A percentile compares a stretch with the other conserved stretches of the same genome.
Evolutionary conservation across 2,113 vertebrate species (phyloP).

Genomic region (Tauraco erythrolophus): DNA sequence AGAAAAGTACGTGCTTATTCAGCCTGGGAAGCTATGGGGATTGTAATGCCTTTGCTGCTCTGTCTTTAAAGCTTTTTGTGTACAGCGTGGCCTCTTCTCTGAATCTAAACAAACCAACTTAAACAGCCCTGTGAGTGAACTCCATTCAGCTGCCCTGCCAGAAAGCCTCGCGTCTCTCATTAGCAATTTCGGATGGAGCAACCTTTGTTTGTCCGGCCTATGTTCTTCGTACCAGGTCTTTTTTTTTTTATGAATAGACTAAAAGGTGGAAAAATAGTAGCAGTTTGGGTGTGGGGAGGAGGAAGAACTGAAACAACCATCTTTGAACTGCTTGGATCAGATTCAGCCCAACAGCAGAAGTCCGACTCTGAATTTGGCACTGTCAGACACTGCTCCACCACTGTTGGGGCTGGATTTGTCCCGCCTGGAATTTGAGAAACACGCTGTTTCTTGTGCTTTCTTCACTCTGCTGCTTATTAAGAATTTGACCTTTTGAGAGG

Average conservation of each 20-base stretch:
- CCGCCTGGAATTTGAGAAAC: constrained; percentile 3
- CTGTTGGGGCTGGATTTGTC: background rate
- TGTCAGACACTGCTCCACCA: background rate
- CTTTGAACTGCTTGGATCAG: background rate
- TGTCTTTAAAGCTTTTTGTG: background rate
- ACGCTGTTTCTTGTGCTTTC: constrained; percentile 32
- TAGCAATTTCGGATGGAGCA: background rate
- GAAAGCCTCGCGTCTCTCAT: background rate
- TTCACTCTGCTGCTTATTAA: constrained; percentile 58
- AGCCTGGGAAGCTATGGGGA: background rate
- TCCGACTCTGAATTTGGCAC: background rate
- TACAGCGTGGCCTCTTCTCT: background rate
- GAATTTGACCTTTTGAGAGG: constrained; percentile 57
- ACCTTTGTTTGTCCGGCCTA: background rate
- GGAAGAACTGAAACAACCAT: background rate
- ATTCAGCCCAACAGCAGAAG: background rate
- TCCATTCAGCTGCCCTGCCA: background rate
- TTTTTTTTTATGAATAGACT: background rate
- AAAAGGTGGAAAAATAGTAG: background rate
- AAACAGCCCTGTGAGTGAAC: background rate
- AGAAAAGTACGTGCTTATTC: background rate
- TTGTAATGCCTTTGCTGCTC: background rate
- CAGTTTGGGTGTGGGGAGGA: background rate
- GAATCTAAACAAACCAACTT: background rate
- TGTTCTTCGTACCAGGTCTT: background rate